Evolutionary conservation across 2,888 invertebrate genomes (phyloP).

Genomic region (Acrobasis consociella): DNA sequence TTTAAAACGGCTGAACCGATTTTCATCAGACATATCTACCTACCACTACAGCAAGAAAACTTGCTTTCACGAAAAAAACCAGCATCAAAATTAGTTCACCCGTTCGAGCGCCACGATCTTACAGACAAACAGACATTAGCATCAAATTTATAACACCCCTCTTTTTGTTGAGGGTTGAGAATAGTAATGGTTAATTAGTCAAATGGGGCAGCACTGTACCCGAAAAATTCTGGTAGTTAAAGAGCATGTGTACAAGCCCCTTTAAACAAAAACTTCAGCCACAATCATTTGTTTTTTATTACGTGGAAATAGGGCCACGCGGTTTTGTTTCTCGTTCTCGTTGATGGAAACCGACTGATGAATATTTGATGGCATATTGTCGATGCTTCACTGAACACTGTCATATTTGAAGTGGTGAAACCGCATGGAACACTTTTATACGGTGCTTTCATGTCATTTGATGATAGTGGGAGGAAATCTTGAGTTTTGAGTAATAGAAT

Average conservation of each 20-base stretch:
- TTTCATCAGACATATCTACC: too few relatives aligned
- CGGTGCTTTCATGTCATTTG: slow-evolving; percentile 6
- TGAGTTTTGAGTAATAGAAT: not conserved
- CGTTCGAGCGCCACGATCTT: too few relatives aligned
- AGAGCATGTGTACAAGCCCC: slow-evolving; percentile 22
- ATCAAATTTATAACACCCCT: too few relatives aligned
- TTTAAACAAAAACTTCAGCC: slow-evolving; percentile 37
- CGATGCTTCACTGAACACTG: slow-evolving; percentile 9
- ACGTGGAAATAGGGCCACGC: slow-evolving; percentile 49
- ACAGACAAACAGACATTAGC: too few relatives aligned
- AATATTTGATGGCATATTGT: slow-evolving; percentile 43
- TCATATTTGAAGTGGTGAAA: slow-evolving; percentile 13
- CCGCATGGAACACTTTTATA: slow-evolving; percentile 13
- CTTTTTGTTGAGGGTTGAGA: too few relatives aligned
- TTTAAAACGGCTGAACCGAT: too few relatives aligned
- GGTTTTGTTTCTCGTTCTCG: slow-evolving; percentile 21
- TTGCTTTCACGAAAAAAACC: too few relatives aligned
- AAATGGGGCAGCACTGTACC: too few relatives aligned
- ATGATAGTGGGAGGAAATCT: not conserved
- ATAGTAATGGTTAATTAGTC: too few relatives aligned
- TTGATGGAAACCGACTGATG: slow-evolving; percentile 28
- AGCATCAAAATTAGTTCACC: too few relatives aligned
- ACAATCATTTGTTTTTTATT: slow-evolving; percentile 61
- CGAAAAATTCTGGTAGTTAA: too few relatives aligned
- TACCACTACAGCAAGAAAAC: too few relatives aligned